Conservation (phyloP, 2,888 invertebrate genomes). For the Chrysopilus asiliformis region DNA sequence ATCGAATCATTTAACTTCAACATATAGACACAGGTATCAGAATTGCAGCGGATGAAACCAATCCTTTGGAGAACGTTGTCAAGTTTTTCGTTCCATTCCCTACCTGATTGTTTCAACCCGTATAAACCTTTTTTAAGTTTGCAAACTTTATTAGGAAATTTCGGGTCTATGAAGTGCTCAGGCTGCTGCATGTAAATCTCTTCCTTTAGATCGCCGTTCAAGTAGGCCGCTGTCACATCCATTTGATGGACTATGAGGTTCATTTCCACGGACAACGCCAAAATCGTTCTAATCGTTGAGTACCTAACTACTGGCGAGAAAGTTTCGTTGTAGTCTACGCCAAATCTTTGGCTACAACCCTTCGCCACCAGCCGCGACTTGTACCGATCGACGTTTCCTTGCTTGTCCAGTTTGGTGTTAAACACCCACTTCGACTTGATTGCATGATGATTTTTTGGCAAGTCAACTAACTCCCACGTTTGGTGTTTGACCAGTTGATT, state of each 20-base stretch:
- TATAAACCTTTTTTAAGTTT: no score
- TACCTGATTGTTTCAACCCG: no score
- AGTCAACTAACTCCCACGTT: not conserved
- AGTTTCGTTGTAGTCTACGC: constrained; percentile 9
- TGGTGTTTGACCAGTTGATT: not conserved
- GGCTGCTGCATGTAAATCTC: constrained; percentile 15
- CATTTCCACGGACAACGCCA: constrained; percentile 16
- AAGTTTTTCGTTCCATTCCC: no score
- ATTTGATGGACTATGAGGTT: constrained; percentile 15
- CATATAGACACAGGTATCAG: no score
- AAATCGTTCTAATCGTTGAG: constrained; percentile 14
- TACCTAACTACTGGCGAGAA: constrained; percentile 14
- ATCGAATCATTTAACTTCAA: not conserved
- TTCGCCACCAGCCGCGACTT: constrained; percentile 14
- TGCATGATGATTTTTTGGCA: constrained; percentile 4
- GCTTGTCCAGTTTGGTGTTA: constrained; percentile 9
- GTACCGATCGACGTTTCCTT: constrained; percentile 12
- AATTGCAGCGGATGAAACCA: no score
- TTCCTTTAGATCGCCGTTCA: constrained; percentile 16
- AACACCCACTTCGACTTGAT: constrained; percentile 14
- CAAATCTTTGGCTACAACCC: constrained; percentile 9
- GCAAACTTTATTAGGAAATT: no score
- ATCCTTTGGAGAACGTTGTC: no score
- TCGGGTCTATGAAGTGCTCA: constrained; percentile 7
- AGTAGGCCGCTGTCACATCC: constrained; percentile 16